phyloP scores from a whole-genome alignment of 2,797 vertebrate genomes.

The Cossypha niveicapilla region DNA sequence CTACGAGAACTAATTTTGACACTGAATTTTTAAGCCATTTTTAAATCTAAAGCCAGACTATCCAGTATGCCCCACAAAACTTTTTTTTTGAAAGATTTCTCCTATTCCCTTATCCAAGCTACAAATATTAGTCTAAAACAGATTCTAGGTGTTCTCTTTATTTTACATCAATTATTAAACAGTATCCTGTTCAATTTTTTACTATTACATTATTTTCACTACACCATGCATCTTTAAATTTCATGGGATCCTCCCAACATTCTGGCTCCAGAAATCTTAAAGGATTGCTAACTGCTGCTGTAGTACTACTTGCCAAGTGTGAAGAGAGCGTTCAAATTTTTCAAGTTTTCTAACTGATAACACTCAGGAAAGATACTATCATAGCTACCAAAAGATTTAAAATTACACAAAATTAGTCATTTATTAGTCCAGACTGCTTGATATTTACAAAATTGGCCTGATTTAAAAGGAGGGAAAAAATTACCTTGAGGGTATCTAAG shows the following conservation, averaged over 20 bases:
- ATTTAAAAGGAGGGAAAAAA: not conserved
- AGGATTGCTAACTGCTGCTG: not conserved
- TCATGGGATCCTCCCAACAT: not conserved
- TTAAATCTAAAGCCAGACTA: not conserved
- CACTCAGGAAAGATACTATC: not conserved
- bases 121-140: not conserved
- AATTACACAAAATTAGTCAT: not conserved
- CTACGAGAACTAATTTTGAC: not conserved
- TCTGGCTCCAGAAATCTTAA: not conserved
- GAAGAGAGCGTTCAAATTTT: not conserved
- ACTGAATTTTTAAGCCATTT: not conserved
- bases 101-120: not conserved
- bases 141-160: not conserved
- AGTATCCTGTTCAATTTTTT: not conserved
- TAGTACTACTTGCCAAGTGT: not conserved
- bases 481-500: conserved; percentile 50
- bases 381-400: not conserved
- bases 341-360: not conserved
- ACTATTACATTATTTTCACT: not conserved
- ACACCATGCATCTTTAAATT: not conserved
- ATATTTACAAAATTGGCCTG: conserved; percentile 39
- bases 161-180: not conserved
- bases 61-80: not conserved
- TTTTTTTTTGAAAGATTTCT: not conserved
- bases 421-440: not conserved